Evolutionary conservation across 1,140 invertebrate species (phyloP).

Genomic region (Akabosia matsudoensis): DNA sequence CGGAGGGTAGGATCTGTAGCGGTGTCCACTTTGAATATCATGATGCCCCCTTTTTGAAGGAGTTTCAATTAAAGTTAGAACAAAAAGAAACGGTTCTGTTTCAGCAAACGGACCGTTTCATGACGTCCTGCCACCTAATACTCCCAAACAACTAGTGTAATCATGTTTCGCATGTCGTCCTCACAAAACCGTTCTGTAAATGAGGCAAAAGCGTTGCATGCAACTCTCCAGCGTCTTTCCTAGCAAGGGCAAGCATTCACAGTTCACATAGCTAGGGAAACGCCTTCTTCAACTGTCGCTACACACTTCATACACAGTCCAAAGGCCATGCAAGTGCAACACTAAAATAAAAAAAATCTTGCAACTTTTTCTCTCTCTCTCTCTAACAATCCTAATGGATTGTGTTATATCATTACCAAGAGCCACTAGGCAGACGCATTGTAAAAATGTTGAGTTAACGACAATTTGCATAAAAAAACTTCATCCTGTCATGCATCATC

Average conservation of each 20-base stretch:
- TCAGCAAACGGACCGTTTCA: neutral
- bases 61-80: neutral
- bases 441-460: neutral
- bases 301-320: neutral
- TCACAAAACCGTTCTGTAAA: neutral
- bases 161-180: neutral
- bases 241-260: neutral
- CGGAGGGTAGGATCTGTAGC: slow-evolving; percentile 26
- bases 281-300: neutral
- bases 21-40: slow-evolving; percentile 37
- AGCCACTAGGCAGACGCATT: neutral
- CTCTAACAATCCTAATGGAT: neutral
- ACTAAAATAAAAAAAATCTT: neutral
- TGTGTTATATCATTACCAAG: neutral
- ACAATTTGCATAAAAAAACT: neutral
- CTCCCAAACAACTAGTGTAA: neutral
- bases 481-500: neutral
- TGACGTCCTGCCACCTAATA: neutral
- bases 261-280: no score
- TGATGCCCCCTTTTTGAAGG: neutral
- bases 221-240: neutral
- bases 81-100: no score
- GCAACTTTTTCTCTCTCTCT: neutral
- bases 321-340: slow-evolving; percentile 15
- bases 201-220: neutral